Percentiles rank a stretch among this genome's conserved stretches.
Evolutionary conservation across 2,888 invertebrate species (phyloP).

Genomic region (Mythimna pallens): DNA sequence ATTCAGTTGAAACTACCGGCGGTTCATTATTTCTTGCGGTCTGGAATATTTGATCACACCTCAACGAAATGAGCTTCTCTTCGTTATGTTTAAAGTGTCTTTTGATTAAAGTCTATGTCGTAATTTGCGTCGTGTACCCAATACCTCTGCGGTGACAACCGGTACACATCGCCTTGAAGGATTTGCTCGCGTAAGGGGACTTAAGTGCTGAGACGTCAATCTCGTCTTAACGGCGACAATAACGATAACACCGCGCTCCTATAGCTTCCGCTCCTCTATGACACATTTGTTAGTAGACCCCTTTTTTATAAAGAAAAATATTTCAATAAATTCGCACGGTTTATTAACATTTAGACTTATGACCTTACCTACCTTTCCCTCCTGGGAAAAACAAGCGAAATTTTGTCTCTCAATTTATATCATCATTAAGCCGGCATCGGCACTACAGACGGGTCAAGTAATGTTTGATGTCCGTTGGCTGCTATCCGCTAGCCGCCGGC

Average conservation of each 20-base stretch:
- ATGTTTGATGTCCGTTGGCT: slow-evolving; percentile 29
- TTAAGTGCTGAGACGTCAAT: slow-evolving; percentile 10
- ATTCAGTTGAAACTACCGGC: neutral
- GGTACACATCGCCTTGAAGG: slow-evolving; percentile 15
- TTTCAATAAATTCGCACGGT: neutral
- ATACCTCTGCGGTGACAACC: slow-evolving; percentile 25
- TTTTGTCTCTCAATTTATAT: neutral
- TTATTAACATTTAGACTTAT: neutral
- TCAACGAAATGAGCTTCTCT: slow-evolving; percentile 3
- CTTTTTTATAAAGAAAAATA: neutral
- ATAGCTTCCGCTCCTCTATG: neutral
- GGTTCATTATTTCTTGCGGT: neutral
- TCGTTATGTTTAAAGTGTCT: neutral
- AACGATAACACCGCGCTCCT: slow-evolving; percentile 7
- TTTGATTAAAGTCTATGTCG: slow-evolving; percentile 17
- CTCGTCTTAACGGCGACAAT: slow-evolving; percentile 7
- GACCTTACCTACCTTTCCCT: neutral
- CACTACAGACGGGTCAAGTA: slow-evolving; percentile 25
- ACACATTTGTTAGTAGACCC: neutral
- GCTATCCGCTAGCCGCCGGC: slow-evolving; percentile 38
- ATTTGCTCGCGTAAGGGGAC: slow-evolving; percentile 25
- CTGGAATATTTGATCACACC: neutral
- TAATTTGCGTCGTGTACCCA: slow-evolving; percentile 23
- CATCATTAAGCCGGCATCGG: slow-evolving; percentile 1
- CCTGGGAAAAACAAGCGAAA: neutral